Evolutionary conservation across 2,888 invertebrate species (phyloP).

Genomic region (Carterocephalus palaemon): DNA sequence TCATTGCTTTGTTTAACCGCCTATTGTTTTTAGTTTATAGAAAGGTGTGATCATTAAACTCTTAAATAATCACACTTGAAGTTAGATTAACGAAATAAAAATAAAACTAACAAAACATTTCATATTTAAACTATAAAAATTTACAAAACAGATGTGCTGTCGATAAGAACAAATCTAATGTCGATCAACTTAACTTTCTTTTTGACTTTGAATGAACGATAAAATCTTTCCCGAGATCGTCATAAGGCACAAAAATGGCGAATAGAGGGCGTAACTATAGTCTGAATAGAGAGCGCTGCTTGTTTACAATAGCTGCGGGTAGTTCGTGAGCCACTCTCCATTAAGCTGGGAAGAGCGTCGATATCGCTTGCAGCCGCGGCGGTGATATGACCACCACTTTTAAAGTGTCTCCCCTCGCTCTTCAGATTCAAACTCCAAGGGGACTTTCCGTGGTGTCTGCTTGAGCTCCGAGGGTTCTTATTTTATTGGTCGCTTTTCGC

Average conservation of each 20-base stretch:
- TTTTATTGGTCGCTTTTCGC: slow-evolving; percentile 51
- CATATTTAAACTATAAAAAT: no score
- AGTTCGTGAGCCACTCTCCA: slow-evolving; percentile 71
- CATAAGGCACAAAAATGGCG: slow-evolving; percentile 57
- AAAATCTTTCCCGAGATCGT: slow-evolving; percentile 58
- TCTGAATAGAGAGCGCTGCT: slow-evolving; percentile 71
- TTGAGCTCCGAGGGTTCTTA: slow-evolving; percentile 49
- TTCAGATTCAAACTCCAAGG: slow-evolving; percentile 35
- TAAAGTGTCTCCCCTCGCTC: slow-evolving; percentile 43
- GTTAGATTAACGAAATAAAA: no score
- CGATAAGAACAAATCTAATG: no score
- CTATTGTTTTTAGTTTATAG: slow-evolving; percentile 28
- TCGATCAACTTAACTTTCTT: no score
- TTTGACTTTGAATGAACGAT: slow-evolving; percentile 44
- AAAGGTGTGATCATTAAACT: slow-evolving; percentile 13
- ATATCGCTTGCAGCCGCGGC: slow-evolving; percentile 59
- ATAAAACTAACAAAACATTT: no score
- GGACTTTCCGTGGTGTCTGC: slow-evolving; percentile 33
- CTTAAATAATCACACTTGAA: no score
- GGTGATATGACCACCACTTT: slow-evolving; percentile 53
- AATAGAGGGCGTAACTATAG: slow-evolving; percentile 65
- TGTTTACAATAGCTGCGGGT: slow-evolving; percentile 75
- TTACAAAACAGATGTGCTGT: no score
- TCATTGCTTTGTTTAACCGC: slow-evolving; percentile 48
- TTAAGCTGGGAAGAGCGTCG: slow-evolving; percentile 69